These are phyloP conservation scores for Catonia carolina DNA, from an alignment of 2,888 invertebrate species.

Conservation along the genomic window DNA sequence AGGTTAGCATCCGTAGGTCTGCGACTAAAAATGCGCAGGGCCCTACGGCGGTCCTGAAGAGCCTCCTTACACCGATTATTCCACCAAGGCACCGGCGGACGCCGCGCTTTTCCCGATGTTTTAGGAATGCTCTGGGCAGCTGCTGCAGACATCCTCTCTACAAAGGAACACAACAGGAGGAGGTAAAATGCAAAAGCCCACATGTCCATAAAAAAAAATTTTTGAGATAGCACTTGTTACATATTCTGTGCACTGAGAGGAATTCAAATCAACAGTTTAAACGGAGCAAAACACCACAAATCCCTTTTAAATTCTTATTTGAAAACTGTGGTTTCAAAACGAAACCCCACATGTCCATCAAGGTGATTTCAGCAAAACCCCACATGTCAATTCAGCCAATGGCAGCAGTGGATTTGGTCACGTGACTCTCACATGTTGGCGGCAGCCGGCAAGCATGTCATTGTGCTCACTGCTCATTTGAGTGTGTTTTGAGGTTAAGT, in stretches of 20 bases:
- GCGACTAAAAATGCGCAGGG: no score
- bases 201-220: neutral
- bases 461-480: constrained; percentile 10
- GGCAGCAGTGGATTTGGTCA: constrained; percentile 15
- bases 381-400: constrained; percentile 19
- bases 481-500: neutral
- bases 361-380: constrained; percentile 13
- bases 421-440: constrained; percentile 14
- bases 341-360: constrained; percentile 16
- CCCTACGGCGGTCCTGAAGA: no score
- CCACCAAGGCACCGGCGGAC: no score
- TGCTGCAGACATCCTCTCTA: no score
- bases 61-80: no score
- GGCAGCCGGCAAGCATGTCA: neutral
- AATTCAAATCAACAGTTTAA: constrained; percentile 2
- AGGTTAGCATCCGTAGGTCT: no score
- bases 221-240: constrained; percentile 9
- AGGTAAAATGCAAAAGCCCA: neutral
- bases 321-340: constrained; percentile 13
- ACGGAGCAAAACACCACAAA: constrained; percentile 14
- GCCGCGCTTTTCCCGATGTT: no score
- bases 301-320: constrained; percentile 1
- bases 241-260: constrained; percentile 6
- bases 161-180: neutral
- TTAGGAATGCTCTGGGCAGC: no score